Evolutionary conservation across 2,888 invertebrate genomes (phyloP), one percentile per base, ranked within the genome.

Genomic region (Epsilonema sp.): DNA sequence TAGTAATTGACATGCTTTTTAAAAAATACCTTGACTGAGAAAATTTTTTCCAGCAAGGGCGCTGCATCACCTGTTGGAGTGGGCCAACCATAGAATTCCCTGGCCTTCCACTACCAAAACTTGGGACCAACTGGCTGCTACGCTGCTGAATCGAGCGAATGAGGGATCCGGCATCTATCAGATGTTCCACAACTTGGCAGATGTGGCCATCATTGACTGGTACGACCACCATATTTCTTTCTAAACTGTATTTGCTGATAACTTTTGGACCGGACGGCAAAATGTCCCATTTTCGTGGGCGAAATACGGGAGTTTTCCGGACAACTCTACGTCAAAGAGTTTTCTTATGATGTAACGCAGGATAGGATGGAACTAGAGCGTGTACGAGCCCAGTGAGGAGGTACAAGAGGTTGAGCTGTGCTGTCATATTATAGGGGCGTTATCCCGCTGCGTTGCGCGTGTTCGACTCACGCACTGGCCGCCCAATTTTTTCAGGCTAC

Each of bases 151-250:
- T 45, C 51, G 70, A 42, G 56, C 70, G 25, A 70, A 70, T 52
- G 68, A 70, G 51, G 69, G 64, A 1, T 66, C 69, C 1, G 68
- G 66, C 4, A 56, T 59, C 20, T 69, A 69, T 54, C 69, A 69
- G 56, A 69, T 69, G 69, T 67, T 67, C 53, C 58, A 60, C 23
- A 54, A 63, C n/a, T 57, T 70, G 5, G 64, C 61, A n/a, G 70
- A 70, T 50, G 55, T 70, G 46, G 56, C 65, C 31, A 54, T 64
- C 21, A 53, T 70, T 24, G 54, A 60, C 46, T 55, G 60, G 69
- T 69, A 55, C 58, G 66, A 44, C 19, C n/a, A n/a, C n/a, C n/a
- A n/a, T n/a, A n/a, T n/a, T n/a, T 19, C 37, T 47, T 16, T 26
- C 42, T 24, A 16, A n/a, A 20, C 11, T 45, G 43, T 42, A 36